Evolutionary conservation across 2,888 invertebrate genomes (phyloP), one percentile per base, ranked within the genome.

Genomic region (Dicycla oo): DNA sequence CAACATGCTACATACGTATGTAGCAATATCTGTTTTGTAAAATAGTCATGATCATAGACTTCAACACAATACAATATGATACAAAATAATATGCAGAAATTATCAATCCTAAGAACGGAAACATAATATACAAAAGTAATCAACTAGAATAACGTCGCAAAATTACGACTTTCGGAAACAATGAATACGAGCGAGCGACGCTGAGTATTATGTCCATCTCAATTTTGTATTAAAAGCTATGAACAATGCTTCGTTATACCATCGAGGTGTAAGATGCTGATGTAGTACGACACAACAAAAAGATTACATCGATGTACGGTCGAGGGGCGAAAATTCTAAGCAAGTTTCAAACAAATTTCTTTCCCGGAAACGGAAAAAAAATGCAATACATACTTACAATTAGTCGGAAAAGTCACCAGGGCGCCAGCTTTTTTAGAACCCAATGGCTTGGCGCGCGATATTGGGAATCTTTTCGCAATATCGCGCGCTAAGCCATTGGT

Each of bases 151-250:
- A 51, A 23, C 6, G n/a, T 51, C 26, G 23, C 51, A 57, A 47
- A 58, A 63, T 75, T 34, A 75, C 58, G 76, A 76, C 58, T 34
- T 63, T 70, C 40, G 63, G 77, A 76, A 70, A 75, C 77, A 54
- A 34, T 68, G 23, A 51, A 45, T 30, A 57, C 47, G 53, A 58
- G n/a, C n/a, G n/a, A n/a, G n/a, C 40, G 15, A 51, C 40, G 51
- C 43, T n/a, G n/a, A 58, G 53, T 69, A 40, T 43, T 43, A 76
- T 58, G 13, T 23, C 15, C 11, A 57, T 47, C 11, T 18, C 10
- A 57, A 58, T 57, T 45, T 45, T 62, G 56, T 68, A 51, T 43
- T 49, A 49, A 26, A 30, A 30, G 4, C 20, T 26, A 20, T 15
- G 51, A 49, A 62, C 40, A 62, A 26, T 45, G 34, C 43, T 49